Percentiles rank a stretch among this genome's conserved stretches.
Evolutionary conservation across 2,797 vertebrate genomes (phyloP).

Genomic region (Pteropus rufus): DNA sequence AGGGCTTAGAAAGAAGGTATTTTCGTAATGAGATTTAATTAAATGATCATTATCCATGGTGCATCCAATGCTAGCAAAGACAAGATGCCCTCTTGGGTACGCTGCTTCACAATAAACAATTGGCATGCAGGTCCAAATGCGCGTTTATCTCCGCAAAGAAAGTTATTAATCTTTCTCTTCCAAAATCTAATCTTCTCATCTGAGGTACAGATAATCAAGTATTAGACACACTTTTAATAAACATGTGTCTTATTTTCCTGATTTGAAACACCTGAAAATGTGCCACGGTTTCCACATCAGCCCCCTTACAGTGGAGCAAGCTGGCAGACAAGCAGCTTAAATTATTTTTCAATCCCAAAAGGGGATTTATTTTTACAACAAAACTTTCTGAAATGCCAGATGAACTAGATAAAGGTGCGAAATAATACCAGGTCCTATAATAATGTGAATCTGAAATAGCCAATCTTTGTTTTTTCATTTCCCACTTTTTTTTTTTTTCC

Average conservation of each 20-base stretch:
- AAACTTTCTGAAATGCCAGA: neutral
- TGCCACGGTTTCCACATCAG: neutral
- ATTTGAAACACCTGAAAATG: slow-evolving; percentile 7
- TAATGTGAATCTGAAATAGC: neutral
- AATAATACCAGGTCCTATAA: neutral
- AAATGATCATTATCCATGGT: neutral
- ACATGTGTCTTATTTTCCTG: neutral
- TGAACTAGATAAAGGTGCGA: neutral
- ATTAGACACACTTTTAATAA: slow-evolving; percentile 37
- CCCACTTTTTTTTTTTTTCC: neutral
- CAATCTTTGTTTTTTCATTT: neutral
- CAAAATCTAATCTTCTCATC: slow-evolving; percentile 1
- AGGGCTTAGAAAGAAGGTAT: neutral
- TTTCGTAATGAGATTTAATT: neutral
- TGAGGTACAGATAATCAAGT: slow-evolving; percentile 45
- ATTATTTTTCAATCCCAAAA: neutral
- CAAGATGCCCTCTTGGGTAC: accelerated
- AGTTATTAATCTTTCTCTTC: slow-evolving; percentile 5
- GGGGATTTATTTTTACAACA: neutral
- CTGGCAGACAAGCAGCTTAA: neutral
- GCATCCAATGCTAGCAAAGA: neutral
- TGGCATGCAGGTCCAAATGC: neutral
- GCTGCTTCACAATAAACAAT: accelerated
- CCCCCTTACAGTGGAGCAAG: neutral
- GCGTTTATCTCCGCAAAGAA: neutral